Evolutionary conservation across 1,140 invertebrate species (phyloP).

Genomic region (Diprion similis): DNA sequence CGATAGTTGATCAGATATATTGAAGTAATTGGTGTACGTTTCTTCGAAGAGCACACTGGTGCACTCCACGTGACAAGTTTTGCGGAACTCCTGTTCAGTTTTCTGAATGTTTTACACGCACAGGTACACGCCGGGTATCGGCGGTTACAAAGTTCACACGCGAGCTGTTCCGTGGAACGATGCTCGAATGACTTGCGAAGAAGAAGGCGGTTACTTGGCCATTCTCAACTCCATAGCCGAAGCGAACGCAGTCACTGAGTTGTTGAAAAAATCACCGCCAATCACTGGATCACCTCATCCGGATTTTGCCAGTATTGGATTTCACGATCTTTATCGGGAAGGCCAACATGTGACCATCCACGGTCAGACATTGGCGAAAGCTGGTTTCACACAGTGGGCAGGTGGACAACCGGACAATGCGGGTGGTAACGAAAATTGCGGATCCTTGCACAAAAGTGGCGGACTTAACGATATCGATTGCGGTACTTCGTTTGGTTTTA

Average conservation of each 20-base stretch:
- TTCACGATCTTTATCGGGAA: constrained; percentile 41
- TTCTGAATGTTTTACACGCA: background rate
- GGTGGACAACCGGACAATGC: constrained; percentile 44
- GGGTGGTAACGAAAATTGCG: constrained; percentile 43
- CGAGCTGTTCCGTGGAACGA: constrained; percentile 14
- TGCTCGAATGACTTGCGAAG: constrained; percentile 20
- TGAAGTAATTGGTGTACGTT: background rate
- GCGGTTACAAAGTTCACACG: constrained; percentile 4
- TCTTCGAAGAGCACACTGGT: background rate
- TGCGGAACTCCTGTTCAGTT: background rate
- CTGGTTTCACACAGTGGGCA: constrained; percentile 50
- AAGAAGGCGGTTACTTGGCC: constrained; percentile 27
- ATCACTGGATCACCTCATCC: constrained; percentile 14
- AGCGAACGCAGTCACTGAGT: constrained; percentile 38
- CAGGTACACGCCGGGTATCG: background rate
- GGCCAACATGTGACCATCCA: constrained; percentile 21
- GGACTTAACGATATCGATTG: constrained; percentile 50
- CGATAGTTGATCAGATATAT: background rate
- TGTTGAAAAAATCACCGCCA: constrained; percentile 23
- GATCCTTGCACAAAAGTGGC: constrained; percentile 53
- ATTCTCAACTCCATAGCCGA: constrained; percentile 28
- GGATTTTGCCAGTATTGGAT: constrained; percentile 47
- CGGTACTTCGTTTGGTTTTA: constrained; percentile 42
- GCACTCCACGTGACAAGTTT: background rate
- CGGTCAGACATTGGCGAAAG: constrained; percentile 34